Conservation (phyloP, 1,140 invertebrate genomes). For the Drosophila ananassae region DNA sequence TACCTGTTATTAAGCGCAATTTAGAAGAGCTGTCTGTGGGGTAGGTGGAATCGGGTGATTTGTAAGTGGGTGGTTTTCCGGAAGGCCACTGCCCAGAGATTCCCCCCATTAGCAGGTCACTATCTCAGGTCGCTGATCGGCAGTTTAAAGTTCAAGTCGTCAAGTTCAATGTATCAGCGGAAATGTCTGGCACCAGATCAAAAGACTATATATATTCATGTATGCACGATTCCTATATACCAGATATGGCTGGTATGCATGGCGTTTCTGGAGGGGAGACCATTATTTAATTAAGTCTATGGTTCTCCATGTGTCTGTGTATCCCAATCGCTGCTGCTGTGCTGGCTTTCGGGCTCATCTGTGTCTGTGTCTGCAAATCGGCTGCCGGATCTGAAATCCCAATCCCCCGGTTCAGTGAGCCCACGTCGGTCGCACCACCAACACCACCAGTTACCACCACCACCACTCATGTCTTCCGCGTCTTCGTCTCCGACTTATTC, state of each 20-base stretch:
- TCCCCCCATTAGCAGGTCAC: background rate
- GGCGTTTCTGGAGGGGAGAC: conserved; percentile 22
- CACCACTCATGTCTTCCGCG: conserved; percentile 38
- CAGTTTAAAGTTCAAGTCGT: conserved; percentile 12
- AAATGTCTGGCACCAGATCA: conserved; percentile 65
- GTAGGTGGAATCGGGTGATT: conserved; percentile 2
- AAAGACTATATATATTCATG: conserved; percentile 4
- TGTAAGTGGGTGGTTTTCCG: conserved; percentile 8
- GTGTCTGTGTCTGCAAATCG: conserved; percentile 53
- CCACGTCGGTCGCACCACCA: conserved; percentile 49
- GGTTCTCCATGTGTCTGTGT: background rate
- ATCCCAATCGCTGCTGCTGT: conserved; percentile 11
- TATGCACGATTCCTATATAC: conserved; percentile 1
- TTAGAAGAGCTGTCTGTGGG: background rate
- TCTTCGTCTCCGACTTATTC: conserved; percentile 21
- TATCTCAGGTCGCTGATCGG: conserved; percentile 1
- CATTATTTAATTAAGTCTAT: conserved; percentile 70
- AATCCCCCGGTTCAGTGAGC: conserved; percentile 51
- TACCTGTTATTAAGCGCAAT: conserved; percentile 33
- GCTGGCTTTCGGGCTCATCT: conserved; percentile 23
- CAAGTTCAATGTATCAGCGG: conserved; percentile 49
- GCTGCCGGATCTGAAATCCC: conserved; percentile 13
- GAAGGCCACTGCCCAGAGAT: conserved; percentile 30
- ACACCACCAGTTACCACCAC: conserved; percentile 13
- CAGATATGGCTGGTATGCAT: background rate